Evolutionary conservation across 2,113 vertebrate genomes (phyloP).

Genomic region (Hucho hucho): DNA sequence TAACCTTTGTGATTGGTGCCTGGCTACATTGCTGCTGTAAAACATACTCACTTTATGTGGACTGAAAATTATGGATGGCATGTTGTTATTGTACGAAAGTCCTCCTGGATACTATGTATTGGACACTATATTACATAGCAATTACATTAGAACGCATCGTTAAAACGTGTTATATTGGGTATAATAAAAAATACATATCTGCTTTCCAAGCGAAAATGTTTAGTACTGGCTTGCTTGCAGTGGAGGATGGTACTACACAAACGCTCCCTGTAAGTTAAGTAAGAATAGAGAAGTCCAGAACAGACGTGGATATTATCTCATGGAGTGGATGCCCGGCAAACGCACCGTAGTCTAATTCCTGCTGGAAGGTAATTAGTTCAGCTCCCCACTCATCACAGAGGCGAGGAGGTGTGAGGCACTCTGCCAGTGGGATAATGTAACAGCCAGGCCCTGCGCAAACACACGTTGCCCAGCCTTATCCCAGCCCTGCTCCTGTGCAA

Average conservation of each 20-base stretch:
- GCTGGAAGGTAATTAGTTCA: constrained; percentile 45
- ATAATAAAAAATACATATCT: no score
- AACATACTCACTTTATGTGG: no score
- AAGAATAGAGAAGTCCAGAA: no score
- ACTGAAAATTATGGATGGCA: no score
- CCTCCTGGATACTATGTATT: neutral
- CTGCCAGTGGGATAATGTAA: constrained; percentile 5
- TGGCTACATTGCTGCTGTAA: neutral
- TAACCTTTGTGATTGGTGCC: neutral
- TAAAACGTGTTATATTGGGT: no score
- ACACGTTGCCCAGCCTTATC: no score
- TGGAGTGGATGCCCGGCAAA: constrained; percentile 26
- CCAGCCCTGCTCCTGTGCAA: no score
- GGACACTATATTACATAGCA: neutral
- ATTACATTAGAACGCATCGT: neutral
- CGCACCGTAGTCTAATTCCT: constrained; percentile 48
- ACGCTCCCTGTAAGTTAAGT: neutral
- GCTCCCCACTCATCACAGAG: constrained; percentile 24
- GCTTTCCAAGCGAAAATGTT: no score
- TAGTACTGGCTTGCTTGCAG: no score
- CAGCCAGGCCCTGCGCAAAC: no score
- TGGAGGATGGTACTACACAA: neutral
- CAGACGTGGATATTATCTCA: neutral
- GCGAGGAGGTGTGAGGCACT: constrained; percentile 16
- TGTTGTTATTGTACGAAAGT: neutral